Evolutionary conservation across 1,140 invertebrate species (phyloP), one percentile per base, ranked within the genome.

Genomic region (Nasonia giraulti): DNA sequence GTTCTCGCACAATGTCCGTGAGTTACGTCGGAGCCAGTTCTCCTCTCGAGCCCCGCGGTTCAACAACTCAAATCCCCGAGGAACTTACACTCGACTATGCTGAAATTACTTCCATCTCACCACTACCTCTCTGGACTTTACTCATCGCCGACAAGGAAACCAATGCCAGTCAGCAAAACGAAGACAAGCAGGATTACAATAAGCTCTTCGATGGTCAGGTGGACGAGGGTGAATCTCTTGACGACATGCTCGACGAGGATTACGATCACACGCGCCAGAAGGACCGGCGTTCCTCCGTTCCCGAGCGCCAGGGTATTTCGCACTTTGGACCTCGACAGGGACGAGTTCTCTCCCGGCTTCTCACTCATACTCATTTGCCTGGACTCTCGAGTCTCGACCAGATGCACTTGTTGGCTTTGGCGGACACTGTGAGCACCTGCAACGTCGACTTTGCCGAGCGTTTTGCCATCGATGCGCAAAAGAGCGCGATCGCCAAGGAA

Each of bases 381-480:
- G 99, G 99, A 0, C 93, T 99, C 6, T 99, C 98, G 3, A 99
- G 98, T 90, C 94, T 99, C 33, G 99, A 99, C 93, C 99, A 99
- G 92, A 99, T 99, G 98, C 99, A 99, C 93, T 93, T 99, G 40
- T 92, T 99, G 11, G 99, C 99, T 7, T 91, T 99, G 31, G 99
- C 99, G 33, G 99, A 99, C 89, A 99, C 99, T 0, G 98, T 99
- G 0, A 98, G 98, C 0, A 98, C 97, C 0, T 97, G 97, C 89
- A 97, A 98, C 88, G 96, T 96, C 0, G 97, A 98, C 90, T 97
- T 97, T 88, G 96, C 96, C 0, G 97, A 98, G 89, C 93, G 96
- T 73, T 96, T 98, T 88, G 96, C 96, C 5, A 96, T 96, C 8
- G 97, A 97, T 87, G 95, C 96, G 55, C 96, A 94, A 33, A 97